Evolutionary conservation across 2,888 invertebrate genomes (phyloP).

Genomic region (Diachrysia chrysitis): DNA sequence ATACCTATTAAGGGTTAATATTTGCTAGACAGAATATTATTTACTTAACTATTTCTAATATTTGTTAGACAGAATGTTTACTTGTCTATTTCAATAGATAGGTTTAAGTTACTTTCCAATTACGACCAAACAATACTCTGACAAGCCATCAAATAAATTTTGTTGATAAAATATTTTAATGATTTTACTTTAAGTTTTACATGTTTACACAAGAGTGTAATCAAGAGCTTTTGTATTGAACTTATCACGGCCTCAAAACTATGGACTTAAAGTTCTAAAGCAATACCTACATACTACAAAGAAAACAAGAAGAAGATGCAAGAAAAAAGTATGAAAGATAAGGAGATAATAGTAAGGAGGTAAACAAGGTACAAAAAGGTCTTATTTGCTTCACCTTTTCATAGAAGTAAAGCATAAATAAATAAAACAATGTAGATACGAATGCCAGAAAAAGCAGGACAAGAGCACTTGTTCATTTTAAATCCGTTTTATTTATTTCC

Average conservation of each 20-base stretch:
- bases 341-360: neutral
- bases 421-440: neutral
- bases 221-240: no score
- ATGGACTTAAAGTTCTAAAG: no score
- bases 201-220: no score
- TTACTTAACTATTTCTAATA: no score
- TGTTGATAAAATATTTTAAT: no score
- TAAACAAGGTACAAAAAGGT: constrained; percentile 1
- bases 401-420: neutral
- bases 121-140: neutral
- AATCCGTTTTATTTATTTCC: neutral
- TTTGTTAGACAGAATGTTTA: no score
- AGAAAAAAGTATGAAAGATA: neutral
- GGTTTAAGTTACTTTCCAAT: neutral
- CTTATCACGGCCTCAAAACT: no score
- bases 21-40: no score
- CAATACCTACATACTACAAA: no score
- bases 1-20: neutral
- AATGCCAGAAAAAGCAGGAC: neutral
- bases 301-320: no score
- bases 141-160: neutral
- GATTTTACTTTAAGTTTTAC: no score
- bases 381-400: neutral
- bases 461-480: neutral
- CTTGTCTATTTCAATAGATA: neutral